Base-by-base conservation (phyloP, 1,140 invertebrate species). In the Cotesia chilonis region DNA sequence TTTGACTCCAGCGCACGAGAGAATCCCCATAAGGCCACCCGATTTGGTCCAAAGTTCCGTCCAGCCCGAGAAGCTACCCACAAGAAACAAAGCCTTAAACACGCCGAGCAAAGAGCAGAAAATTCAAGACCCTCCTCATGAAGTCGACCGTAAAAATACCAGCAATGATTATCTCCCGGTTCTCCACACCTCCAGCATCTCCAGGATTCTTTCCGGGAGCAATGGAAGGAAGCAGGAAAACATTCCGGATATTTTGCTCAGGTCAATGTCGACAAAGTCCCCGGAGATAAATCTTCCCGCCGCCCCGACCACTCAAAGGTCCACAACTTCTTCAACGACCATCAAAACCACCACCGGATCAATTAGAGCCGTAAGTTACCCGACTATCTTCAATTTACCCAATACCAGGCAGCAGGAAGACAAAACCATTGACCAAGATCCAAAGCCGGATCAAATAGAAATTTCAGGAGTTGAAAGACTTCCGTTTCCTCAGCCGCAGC, bases 201-300 rank as follows among this genome's bases (percentile, higher is more conserved):
- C 92, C 0, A 88, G 94, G 60, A 95, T 95, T 76, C 84, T 95
- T 1, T 93, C 92, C 6, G 93, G 94, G 0, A 94, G 93, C 52
- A 94, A 93, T 80, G 94, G 94, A 1, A 86, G 92, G 4, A 94
- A 93, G 75, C 92, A 94, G 71, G 92, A 94, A 3, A 28, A 28
- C 73, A 92, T 94, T 55, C 92, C 93, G 0, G 92, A 93, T 67
- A 91, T 93, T 12, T 81, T 94, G 0, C 82, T 93, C 7, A 87
- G 92, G 59, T 91, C 92, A 0, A 88, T 93, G 6, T 90, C 92
- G 0, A 91, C 91, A 3, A 91, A 91, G 72, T 88, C 88, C 4
- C 81, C 85, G 4, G 41, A 70, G n/a, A 77, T 78, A 4, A 80
- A 78, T 5, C 63, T 77, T 1, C 79, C 77, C 1, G 55, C 80